phyloP scores from a whole-genome alignment of 2,888 invertebrate genomes.

The Drosophila meridionalis region DNA sequence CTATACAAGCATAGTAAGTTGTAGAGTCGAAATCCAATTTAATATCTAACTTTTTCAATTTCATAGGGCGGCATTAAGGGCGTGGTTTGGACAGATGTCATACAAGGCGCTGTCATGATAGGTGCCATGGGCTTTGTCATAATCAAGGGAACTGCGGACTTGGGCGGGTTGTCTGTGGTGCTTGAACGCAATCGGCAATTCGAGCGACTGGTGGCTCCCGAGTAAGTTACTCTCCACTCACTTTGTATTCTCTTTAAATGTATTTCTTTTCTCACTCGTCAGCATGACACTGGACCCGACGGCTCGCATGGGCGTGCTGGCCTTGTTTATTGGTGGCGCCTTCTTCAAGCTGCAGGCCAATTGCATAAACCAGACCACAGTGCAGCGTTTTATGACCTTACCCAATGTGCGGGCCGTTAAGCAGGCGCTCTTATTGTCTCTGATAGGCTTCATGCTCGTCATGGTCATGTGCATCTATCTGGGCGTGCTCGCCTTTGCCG shows the following conservation, averaged over 20 bases:
- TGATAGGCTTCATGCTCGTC: slow-evolving; percentile 87
- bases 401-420: slow-evolving; percentile 89
- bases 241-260: not conserved
- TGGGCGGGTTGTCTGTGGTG: slow-evolving; percentile 89
- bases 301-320: slow-evolving; percentile 92
- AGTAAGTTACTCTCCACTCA: slow-evolving; percentile 85
- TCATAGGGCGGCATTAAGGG: slow-evolving; percentile 91
- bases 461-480: slow-evolving; percentile 89
- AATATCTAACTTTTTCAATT: not conserved
- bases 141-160: slow-evolving; percentile 89
- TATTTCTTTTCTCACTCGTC: not conserved
- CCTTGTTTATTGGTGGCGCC: slow-evolving; percentile 90
- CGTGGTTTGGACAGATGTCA: slow-evolving; percentile 93
- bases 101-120: slow-evolving; percentile 91
- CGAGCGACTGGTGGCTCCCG: slow-evolving; percentile 89
- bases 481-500: slow-evolving; percentile 90
- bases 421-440: slow-evolving; percentile 88
- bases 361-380: slow-evolving; percentile 92
- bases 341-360: slow-evolving; percentile 91
- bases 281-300: slow-evolving; percentile 92
- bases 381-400: slow-evolving; percentile 92
- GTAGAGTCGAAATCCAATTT: too few relatives aligned
- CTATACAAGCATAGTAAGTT: slow-evolving; percentile 94
- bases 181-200: slow-evolving; percentile 89
- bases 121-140: slow-evolving; percentile 90